Evolutionary conservation across 2,888 invertebrate species (phyloP).

Genomic region (Mesorhabditis spiculigera): DNA sequence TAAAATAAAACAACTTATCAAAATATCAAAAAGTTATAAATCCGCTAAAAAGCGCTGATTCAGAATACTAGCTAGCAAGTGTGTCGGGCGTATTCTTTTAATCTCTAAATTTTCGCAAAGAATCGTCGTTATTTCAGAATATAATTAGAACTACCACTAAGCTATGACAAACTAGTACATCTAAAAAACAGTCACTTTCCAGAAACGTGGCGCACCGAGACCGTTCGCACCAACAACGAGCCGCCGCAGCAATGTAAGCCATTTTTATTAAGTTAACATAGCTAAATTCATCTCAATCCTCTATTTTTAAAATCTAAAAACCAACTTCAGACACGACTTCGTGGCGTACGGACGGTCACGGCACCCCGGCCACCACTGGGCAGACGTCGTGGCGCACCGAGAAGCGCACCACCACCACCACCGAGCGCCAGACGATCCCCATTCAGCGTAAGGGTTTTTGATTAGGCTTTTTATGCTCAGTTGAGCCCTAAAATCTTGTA

Average conservation of each 20-base stretch:
- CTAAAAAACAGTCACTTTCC: neutral
- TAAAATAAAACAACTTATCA: too few species aligned
- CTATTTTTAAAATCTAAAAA: neutral
- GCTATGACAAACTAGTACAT: too few species aligned
- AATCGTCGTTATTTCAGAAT: too few species aligned
- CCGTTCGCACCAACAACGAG: neutral
- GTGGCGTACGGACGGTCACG: neutral
- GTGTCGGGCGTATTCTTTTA: too few species aligned
- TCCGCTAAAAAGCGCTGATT: too few species aligned
- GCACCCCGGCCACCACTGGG: neutral
- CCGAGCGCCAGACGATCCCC: constrained; percentile 5
- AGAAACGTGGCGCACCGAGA: constrained; percentile 5
- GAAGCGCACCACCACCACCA: constrained; percentile 5
- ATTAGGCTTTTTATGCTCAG: neutral
- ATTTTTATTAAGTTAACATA: neutral
- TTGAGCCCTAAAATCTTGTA: too few species aligned
- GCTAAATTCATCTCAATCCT: neutral
- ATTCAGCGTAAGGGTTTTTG: constrained; percentile 4
- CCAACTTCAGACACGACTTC: neutral
- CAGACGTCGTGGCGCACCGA: constrained; percentile 5
- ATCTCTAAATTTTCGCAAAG: too few species aligned
- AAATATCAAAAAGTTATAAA: too few species aligned
- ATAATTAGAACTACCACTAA: too few species aligned
- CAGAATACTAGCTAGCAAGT: too few species aligned
- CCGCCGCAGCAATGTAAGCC: neutral